phyloP scores from a whole-genome alignment of 1,140 invertebrate genomes.

The Limonius californicus region DNA sequence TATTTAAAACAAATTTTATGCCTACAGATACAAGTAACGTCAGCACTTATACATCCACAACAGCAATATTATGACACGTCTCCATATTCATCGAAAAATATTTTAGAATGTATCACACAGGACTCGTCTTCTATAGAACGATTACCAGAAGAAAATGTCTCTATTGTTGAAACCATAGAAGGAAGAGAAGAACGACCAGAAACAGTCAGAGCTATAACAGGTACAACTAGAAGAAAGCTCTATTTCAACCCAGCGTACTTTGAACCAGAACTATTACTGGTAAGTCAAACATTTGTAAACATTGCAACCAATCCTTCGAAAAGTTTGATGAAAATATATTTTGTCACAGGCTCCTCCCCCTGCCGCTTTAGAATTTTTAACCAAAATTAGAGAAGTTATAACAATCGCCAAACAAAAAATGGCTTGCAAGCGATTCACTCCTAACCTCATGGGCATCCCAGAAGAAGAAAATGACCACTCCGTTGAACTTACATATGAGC shows the following conservation, averaged over 20 bases:
- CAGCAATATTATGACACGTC: conserved; percentile 34
- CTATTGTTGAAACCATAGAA: conserved; percentile 76
- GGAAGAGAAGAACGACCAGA: conserved; percentile 57
- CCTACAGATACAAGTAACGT: conserved; percentile 59
- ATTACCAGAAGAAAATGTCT: conserved; percentile 76
- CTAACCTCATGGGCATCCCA: conserved; percentile 73
- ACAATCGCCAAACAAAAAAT: conserved; percentile 83
- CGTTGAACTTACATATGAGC: conserved; percentile 48
- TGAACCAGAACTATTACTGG: conserved; percentile 75
- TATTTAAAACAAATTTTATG: conserved; percentile 6
- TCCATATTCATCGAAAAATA: conserved; percentile 25
- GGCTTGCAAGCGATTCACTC: conserved; percentile 72
- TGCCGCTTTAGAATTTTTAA: conserved; percentile 79
- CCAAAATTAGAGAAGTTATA: conserved; percentile 85
- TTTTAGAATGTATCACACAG: conserved; percentile 32
- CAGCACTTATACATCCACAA: conserved; percentile 64
- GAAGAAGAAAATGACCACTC: conserved; percentile 64
- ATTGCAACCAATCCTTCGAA: background rate
- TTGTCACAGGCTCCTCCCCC: conserved; percentile 70
- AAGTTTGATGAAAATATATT: conserved; percentile 10
- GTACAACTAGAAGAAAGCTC: conserved; percentile 66
- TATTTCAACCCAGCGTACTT: conserved; percentile 88
- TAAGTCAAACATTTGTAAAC: conserved; percentile 49
- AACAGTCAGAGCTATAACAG: conserved; percentile 58
- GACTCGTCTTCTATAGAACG: conserved; percentile 62